phyloP scores from a whole-genome alignment of 1,140 invertebrate genomes.

The Lasioglossum baleicum region DNA sequence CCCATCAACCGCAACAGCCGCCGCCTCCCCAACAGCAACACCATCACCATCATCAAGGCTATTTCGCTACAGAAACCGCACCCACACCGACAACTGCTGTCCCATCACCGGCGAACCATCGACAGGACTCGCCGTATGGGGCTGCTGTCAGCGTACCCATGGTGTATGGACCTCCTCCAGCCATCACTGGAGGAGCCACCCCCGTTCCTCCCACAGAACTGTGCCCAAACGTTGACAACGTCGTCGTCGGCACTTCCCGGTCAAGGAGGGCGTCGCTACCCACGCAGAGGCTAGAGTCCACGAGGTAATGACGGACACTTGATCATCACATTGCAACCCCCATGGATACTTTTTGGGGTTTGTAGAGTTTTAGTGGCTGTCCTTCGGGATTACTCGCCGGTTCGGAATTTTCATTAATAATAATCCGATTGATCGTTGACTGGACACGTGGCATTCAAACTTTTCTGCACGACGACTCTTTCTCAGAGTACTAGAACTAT shows the following conservation, averaged over 20 bases:
- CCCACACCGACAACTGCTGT: slow-evolving; percentile 63
- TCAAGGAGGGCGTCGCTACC: slow-evolving; percentile 87
- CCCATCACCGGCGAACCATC: slow-evolving; percentile 63
- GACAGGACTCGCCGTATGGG: slow-evolving; percentile 66
- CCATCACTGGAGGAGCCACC: slow-evolving; percentile 56
- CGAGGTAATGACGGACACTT: slow-evolving; percentile 76
- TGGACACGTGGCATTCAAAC: no score
- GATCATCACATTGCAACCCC: no score
- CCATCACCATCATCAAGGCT: slow-evolving; percentile 65
- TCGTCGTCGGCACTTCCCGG: slow-evolving; percentile 80
- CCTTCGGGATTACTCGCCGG: no score
- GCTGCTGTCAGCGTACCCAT: slow-evolving; percentile 66
- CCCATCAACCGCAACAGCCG: slow-evolving; percentile 57
- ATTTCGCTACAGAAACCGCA: slow-evolving; percentile 69
- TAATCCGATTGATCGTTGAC: no score
- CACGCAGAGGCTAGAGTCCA: slow-evolving; percentile 88
- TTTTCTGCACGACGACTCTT: no score
- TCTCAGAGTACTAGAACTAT: no score
- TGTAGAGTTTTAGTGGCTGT: no score
- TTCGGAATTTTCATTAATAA: no score
- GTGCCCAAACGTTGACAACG: slow-evolving; percentile 82
- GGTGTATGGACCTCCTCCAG: slow-evolving; percentile 70
- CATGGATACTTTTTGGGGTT: no score
- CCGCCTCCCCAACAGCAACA: slow-evolving; percentile 55
- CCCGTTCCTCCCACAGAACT: slow-evolving; percentile 72